phyloP scores from a whole-genome alignment of 2,113 vertebrate genomes.

The Theristicus caerulescens region DNA sequence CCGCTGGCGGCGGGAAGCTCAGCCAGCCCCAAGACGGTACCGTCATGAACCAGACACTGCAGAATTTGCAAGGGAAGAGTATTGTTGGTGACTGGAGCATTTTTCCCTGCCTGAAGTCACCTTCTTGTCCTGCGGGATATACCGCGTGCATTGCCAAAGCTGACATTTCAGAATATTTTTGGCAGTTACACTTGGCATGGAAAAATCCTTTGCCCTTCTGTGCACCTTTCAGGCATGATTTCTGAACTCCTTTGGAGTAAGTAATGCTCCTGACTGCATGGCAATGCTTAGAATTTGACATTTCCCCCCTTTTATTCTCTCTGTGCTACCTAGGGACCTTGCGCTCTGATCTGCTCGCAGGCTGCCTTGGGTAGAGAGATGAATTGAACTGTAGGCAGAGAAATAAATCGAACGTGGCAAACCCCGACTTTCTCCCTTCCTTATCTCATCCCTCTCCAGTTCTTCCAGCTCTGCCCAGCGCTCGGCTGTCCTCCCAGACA shows the following conservation, averaged over 20 bases:
- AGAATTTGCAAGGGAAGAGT: background rate
- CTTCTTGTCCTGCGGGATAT: background rate
- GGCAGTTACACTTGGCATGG: background rate
- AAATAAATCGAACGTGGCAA: too few species aligned
- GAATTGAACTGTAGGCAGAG: too few species aligned
- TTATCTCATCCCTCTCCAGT: background rate
- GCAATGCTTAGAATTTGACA: background rate
- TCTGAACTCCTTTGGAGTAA: too few species aligned
- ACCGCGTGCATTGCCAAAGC: rapidly evolving
- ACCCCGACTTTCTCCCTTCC: too few species aligned
- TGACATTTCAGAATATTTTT: background rate
- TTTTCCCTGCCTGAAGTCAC: background rate
- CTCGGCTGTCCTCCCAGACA: background rate
- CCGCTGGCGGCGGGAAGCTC: rapidly evolving
- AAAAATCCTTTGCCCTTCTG: background rate
- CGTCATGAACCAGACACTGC: rapidly evolving
- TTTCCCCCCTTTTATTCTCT: background rate
- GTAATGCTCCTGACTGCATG: background rate
- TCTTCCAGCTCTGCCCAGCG: background rate
- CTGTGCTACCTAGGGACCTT: too few species aligned
- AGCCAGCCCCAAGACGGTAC: background rate
- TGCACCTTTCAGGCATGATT: too few species aligned
- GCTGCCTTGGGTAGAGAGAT: background rate
- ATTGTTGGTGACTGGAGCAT: rapidly evolving
- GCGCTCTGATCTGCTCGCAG: background rate